phyloP scores from a whole-genome alignment of 2,888 invertebrate genomes.

The Nomada flava region DNA sequence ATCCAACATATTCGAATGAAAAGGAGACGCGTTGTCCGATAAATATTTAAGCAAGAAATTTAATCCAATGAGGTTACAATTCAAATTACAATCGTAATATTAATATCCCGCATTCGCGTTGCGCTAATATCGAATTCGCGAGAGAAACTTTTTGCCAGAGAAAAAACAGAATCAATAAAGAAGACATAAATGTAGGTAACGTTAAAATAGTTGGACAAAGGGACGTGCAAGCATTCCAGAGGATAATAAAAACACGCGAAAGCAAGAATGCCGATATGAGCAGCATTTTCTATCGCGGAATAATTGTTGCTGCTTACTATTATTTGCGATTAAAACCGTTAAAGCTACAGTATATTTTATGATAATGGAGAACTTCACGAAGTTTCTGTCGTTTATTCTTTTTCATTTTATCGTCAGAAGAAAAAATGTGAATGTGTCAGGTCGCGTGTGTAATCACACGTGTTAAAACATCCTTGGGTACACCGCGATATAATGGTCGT shows the following conservation, averaged over 20 bases:
- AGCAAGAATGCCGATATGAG: constrained; percentile 12
- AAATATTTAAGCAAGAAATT: not conserved
- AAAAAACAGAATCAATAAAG: not conserved
- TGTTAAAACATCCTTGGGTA: constrained; percentile 11
- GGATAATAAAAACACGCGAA: constrained; percentile 15
- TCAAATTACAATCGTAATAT: not conserved
- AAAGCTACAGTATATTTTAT: constrained; percentile 9
- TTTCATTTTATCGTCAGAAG: constrained; percentile 5
- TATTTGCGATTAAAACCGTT: constrained; percentile 46
- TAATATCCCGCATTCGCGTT: not conserved
- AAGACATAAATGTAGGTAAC: not conserved
- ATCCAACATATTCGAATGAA: not conserved
- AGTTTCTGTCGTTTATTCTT: not conserved
- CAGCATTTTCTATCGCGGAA: constrained; percentile 30
- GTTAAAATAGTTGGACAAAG: constrained; percentile 1
- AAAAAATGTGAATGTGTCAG: not conserved
- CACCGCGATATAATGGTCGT: constrained; percentile 14
- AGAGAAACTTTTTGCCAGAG: not conserved
- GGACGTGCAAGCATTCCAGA: not conserved
- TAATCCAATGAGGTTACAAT: not conserved
- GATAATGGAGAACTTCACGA: constrained; percentile 12
- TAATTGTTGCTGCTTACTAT: constrained; percentile 30
- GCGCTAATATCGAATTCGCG: not conserved
- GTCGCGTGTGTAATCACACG: not conserved
- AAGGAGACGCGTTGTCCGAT: not conserved